Evolutionary conservation across 2,888 invertebrate genomes (phyloP).

Genomic region (Mesorhabditis sp.): DNA sequence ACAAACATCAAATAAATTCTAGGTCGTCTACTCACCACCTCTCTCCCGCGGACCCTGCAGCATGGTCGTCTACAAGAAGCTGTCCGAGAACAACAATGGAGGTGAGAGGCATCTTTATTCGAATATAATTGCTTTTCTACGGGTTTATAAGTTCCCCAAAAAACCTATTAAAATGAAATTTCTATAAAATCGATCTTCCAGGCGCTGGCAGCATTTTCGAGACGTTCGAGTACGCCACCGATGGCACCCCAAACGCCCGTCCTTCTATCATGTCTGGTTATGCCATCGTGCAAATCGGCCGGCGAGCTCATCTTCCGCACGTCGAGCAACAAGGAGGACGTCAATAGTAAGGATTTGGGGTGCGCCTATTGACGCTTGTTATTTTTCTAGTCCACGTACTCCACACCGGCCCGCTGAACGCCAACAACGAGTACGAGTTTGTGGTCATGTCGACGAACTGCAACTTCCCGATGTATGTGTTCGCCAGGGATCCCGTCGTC

Average conservation of each 20-base stretch:
- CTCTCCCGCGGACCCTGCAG: constrained; percentile 56
- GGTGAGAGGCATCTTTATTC: constrained; percentile 14
- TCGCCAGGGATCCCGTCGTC: constrained; percentile 54
- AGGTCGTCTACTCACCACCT: constrained; percentile 57
- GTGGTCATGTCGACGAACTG: constrained; percentile 57
- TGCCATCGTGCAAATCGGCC: constrained; percentile 53
- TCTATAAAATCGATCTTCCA: neutral
- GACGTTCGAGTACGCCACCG: constrained; percentile 58
- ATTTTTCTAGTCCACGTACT: constrained; percentile 51
- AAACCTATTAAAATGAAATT: too few species aligned
- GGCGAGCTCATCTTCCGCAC: constrained; percentile 58
- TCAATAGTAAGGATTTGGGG: constrained; percentile 38
- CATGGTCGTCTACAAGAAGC: constrained; percentile 57
- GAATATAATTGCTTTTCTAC: neutral
- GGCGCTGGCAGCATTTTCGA: constrained; percentile 53
- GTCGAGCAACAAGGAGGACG: constrained; percentile 56
- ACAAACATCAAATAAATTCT: neutral
- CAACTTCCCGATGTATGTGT: constrained; percentile 58
- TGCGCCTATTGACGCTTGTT: neutral
- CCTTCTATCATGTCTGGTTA: constrained; percentile 57
- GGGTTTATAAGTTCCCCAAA: too few species aligned
- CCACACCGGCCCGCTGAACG: constrained; percentile 51
- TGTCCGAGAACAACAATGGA: constrained; percentile 51
- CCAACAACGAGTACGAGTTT: constrained; percentile 55
- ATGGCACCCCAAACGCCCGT: constrained; percentile 57